Conservation (phyloP, 1,140 invertebrate species). For the Drosophila bocqueti region DNA sequence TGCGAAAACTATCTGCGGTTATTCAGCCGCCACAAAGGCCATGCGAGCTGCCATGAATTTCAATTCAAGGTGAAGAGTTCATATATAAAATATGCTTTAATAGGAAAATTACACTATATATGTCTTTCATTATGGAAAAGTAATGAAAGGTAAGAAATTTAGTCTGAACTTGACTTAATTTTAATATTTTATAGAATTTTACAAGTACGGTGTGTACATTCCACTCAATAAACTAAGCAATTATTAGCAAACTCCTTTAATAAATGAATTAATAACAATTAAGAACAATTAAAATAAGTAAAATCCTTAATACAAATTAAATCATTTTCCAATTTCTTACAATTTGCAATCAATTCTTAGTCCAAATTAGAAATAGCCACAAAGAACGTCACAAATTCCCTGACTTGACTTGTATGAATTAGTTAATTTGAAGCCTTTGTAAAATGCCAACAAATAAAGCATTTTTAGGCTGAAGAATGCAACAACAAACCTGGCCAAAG, state of each 20-base stretch:
- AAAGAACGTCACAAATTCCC: no score
- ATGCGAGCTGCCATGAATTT: background rate
- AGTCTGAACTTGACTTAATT: no score
- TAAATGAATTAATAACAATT: no score
- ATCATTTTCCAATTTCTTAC: no score
- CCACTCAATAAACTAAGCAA: no score
- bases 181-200: no score
- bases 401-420: background rate
- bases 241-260: no score
- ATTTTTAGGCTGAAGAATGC: background rate
- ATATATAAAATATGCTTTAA: background rate
- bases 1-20: conserved; percentile 11
- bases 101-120: background rate
- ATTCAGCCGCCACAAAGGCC: background rate
- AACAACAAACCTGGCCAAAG: background rate
- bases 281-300: no score
- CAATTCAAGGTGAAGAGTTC: background rate
- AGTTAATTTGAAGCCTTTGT: background rate
- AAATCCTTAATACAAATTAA: no score
- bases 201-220: no score
- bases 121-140: rapidly evolving
- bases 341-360: no score
- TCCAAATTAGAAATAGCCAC: no score
- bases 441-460: background rate
- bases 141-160: background rate